A percentile compares a stretch with the other conserved stretches of the same genome.
These are phyloP conservation scores for Malurus melanocephalus DNA, from an alignment of 2,113 vertebrate species.

Conservation along the genomic window DNA sequence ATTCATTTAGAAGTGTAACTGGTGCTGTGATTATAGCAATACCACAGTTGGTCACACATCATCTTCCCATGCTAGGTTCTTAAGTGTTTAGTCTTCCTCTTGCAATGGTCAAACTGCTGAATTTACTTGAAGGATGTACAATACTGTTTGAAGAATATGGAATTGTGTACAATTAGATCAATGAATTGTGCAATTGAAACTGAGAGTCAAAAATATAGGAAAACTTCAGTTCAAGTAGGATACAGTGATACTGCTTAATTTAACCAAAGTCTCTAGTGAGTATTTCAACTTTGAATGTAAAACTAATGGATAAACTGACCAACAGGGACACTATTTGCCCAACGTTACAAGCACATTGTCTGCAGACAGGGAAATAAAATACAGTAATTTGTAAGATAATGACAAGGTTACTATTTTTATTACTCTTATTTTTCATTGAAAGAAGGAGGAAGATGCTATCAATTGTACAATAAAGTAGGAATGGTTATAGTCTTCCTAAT, in stretches of 20 bases:
- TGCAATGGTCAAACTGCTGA: constrained; percentile 68
- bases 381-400: constrained; percentile 71
- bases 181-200: constrained; percentile 73
- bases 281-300: constrained; percentile 87
- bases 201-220: constrained; percentile 61
- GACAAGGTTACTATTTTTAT: constrained; percentile 70
- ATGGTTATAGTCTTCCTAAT: constrained; percentile 62
- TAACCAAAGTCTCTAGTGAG: constrained; percentile 88
- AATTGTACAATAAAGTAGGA: constrained; percentile 63
- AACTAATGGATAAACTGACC: constrained; percentile 78
- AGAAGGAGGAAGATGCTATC: constrained; percentile 54
- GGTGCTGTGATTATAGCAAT: constrained; percentile 82
- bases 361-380: constrained; percentile 68
- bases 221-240: constrained; percentile 72
- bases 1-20: constrained; percentile 72
- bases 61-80: constrained; percentile 61
- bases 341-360: constrained; percentile 75
- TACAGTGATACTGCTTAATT: constrained; percentile 81
- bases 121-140: constrained; percentile 79
- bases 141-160: constrained; percentile 67
- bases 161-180: constrained; percentile 74
- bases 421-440: constrained; percentile 69
- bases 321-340: constrained; percentile 74
- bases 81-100: constrained; percentile 69
- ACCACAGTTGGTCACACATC: constrained; percentile 62